Percentiles rank a stretch among this genome's conserved stretches.
Conservation (phyloP, 1,140 invertebrate species). For the Hirudo medicinalis region DNA sequence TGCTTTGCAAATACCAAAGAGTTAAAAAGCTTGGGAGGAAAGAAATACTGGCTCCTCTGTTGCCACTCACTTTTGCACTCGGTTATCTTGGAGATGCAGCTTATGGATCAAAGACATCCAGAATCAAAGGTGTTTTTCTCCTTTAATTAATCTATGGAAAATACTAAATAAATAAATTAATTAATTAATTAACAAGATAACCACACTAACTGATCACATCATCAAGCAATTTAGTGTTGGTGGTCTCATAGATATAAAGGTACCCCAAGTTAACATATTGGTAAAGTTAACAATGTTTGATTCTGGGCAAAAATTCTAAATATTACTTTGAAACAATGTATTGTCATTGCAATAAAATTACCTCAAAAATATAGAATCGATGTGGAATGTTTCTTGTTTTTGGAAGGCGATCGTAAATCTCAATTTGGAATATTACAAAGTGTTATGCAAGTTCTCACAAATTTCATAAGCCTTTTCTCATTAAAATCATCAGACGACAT, state of each 20-base stretch:
- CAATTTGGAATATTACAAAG: too few relatives aligned
- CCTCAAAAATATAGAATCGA: too few relatives aligned
- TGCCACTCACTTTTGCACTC: slow-evolving; percentile 56
- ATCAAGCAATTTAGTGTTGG: neutral
- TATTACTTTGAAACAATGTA: neutral
- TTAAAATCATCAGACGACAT: too few relatives aligned
- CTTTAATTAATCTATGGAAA: neutral
- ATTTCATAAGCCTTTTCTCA: too few relatives aligned
- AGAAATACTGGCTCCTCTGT: slow-evolving; percentile 49
- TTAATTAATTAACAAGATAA: neutral
- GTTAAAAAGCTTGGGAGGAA: slow-evolving; percentile 48
- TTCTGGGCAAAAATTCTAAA: neutral
- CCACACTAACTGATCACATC: slow-evolving; percentile 16
- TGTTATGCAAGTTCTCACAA: too few relatives aligned
- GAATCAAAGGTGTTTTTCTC: slow-evolving; percentile 52
- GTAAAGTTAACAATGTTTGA: too few relatives aligned
- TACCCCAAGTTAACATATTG: neutral
- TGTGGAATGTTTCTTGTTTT: too few relatives aligned
- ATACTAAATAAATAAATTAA: too few relatives aligned
- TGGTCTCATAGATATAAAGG: neutral
- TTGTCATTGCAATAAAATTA: too few relatives aligned
- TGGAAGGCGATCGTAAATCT: too few relatives aligned
- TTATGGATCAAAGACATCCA: slow-evolving; percentile 60
- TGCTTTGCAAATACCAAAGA: slow-evolving; percentile 32
- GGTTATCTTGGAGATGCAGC: slow-evolving; percentile 61